Conservation (phyloP, 2,888 invertebrate genomes). For the Leucozona laternaria region DNA sequence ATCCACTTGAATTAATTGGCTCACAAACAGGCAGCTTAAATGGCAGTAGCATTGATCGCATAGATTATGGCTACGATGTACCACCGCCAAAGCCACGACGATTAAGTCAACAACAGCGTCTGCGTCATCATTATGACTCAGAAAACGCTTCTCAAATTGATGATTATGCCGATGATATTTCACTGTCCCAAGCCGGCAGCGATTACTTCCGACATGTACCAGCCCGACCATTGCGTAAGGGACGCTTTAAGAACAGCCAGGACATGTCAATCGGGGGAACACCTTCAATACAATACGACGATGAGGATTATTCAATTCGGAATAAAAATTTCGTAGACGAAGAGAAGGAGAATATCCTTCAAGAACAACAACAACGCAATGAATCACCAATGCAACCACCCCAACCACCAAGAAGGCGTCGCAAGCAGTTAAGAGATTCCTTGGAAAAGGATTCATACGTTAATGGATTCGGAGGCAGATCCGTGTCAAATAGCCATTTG, state of each 20-base stretch:
- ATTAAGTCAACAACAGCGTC: constrained; percentile 79
- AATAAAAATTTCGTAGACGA: constrained; percentile 75
- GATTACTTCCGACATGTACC: constrained; percentile 83
- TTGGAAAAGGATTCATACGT: constrained; percentile 83
- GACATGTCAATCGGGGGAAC: constrained; percentile 81
- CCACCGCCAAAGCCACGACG: constrained; percentile 83
- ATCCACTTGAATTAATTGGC: constrained; percentile 88
- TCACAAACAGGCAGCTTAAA: constrained; percentile 76
- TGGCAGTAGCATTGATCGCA: constrained; percentile 76
- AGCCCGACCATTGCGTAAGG: constrained; percentile 85
- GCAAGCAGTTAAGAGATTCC: constrained; percentile 80
- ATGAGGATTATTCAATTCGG: constrained; percentile 82
- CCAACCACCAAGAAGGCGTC: constrained; percentile 82
- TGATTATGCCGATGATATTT: constrained; percentile 81
- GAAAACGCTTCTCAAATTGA: constrained; percentile 81
- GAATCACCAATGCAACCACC: constrained; percentile 79
- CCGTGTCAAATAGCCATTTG: constrained; percentile 83
- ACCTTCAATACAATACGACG: constrained; percentile 81
- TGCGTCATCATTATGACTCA: constrained; percentile 78
- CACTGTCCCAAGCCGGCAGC: constrained; percentile 82
- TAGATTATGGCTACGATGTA: constrained; percentile 82
- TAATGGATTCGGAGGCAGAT: constrained; percentile 83
- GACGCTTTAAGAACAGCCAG: constrained; percentile 82
- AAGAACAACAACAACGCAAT: constrained; percentile 59
- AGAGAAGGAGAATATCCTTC: constrained; percentile 76